These are phyloP conservation scores for Panopea generosa DNA, from an alignment of 2,888 invertebrate genomes.

Conservation along the genomic window DNA sequence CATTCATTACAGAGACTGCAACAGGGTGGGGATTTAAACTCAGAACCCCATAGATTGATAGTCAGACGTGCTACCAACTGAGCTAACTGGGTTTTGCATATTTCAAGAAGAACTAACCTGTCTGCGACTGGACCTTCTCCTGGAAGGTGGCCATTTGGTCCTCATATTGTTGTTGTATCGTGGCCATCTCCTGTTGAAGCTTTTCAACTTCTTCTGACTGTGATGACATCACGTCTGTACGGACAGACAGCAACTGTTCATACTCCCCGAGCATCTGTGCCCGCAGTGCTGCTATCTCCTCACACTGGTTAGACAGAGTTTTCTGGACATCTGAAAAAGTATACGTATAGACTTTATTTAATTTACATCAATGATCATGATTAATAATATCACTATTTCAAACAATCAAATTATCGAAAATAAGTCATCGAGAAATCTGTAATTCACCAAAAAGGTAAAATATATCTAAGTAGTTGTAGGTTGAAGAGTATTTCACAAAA, in stretches of 20 bases:
- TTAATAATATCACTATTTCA: no score
- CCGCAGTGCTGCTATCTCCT: conserved; percentile 72
- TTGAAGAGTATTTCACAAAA: no score
- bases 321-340: conserved; percentile 68
- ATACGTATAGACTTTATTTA: background rate
- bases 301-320: conserved; percentile 71
- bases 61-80: no score
- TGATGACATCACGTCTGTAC: conserved; percentile 68
- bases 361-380: background rate
- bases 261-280: conserved; percentile 74
- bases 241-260: conserved; percentile 70
- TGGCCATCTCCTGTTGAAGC: conserved; percentile 72
- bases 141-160: conserved; percentile 68
- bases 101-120: conserved; percentile 54
- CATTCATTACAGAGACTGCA: no score
- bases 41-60: no score
- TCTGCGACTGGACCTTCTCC: conserved; percentile 56
- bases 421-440: no score
- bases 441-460: background rate
- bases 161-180: conserved; percentile 72
- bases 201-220: conserved; percentile 71
- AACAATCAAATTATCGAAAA: no score
- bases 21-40: no score
- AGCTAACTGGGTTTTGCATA: no score
- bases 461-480: background rate